Conservation (phyloP, 2,797 vertebrate genomes). For the Notamacropus eugenii region DNA sequence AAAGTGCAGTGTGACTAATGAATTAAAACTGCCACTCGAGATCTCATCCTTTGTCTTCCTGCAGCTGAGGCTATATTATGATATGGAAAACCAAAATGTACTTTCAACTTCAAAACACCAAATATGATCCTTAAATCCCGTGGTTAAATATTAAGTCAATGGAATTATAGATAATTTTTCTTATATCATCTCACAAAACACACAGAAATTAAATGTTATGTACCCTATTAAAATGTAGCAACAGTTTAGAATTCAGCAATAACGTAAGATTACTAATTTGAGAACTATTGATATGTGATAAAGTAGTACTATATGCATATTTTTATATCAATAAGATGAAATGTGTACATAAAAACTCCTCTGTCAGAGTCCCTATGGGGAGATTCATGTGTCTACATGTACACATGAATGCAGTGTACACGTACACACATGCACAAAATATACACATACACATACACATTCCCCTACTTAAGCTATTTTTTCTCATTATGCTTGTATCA, state of each 20-base stretch:
- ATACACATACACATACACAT: not conserved
- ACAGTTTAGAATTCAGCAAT: not conserved
- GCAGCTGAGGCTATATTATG: constrained; percentile 81
- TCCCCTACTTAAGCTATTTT: not conserved
- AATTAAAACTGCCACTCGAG: constrained; percentile 83
- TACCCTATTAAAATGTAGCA: not conserved
- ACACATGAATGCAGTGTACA: too few species aligned
- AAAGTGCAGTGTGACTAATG: constrained; percentile 89
- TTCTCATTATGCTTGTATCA: not conserved
- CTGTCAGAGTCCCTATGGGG: not conserved
- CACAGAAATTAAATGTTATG: not conserved
- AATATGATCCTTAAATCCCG: constrained; percentile 46
- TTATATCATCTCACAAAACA: constrained; percentile 13
- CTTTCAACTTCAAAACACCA: constrained; percentile 69
- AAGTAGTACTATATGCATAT: not conserved
- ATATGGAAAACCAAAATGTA: constrained; percentile 76
- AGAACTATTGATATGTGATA: constrained; percentile 36
- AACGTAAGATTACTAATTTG: constrained; percentile 18
- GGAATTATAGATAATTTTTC: constrained; percentile 22
- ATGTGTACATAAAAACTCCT: not conserved
- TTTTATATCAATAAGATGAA: not conserved
- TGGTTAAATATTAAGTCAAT: constrained; percentile 63
- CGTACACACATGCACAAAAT: not conserved
- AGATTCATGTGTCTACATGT: not conserved
- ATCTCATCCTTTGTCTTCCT: constrained; percentile 74